Conservation (phyloP, 1,140 invertebrate species). For the Drosophila rhopaloa region DNA sequence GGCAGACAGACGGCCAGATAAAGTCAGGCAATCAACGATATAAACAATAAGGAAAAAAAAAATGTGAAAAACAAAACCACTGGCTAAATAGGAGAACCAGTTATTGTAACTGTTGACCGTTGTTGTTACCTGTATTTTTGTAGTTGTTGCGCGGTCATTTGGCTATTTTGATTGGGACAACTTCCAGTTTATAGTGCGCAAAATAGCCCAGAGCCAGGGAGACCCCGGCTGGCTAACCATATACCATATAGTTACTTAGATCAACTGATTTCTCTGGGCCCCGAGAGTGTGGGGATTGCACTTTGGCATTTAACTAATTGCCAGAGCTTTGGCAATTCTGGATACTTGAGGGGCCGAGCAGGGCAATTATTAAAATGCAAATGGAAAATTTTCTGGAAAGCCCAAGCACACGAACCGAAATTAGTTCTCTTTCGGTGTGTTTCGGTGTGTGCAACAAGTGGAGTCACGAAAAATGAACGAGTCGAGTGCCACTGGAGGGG, state of each 20-base stretch:
- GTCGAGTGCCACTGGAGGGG: conserved; percentile 42
- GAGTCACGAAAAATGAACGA: conserved; percentile 50
- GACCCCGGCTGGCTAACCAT: conserved; percentile 36
- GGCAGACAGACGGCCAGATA: conserved; percentile 20
- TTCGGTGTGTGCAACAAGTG: conserved; percentile 30
- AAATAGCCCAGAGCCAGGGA: conserved; percentile 52
- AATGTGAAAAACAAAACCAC: conserved; percentile 34
- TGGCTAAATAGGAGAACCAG: conserved; percentile 70
- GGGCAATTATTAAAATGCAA: conserved; percentile 64
- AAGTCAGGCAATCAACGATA: conserved; percentile 35
- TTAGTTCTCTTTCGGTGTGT: conserved; percentile 15
- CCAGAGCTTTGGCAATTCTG: conserved; percentile 39
- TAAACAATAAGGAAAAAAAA: conserved; percentile 55
- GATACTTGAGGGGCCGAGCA: conserved; percentile 43
- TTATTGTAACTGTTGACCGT: conserved; percentile 68
- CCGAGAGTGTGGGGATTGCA: conserved; percentile 21
- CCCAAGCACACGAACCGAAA: conserved; percentile 34
- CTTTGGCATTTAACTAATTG: conserved; percentile 60
- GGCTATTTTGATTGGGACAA: conserved; percentile 74
- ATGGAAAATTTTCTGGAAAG: conserved; percentile 50
- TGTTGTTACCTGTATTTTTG: conserved; percentile 19
- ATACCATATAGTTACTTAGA: conserved; percentile 44
- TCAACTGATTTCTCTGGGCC: conserved; percentile 22
- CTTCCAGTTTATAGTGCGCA: conserved; percentile 69
- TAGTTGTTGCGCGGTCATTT: conserved; percentile 61